phyloP scores from a whole-genome alignment of 1,140 invertebrate species.

The Drusus annulatus region DNA sequence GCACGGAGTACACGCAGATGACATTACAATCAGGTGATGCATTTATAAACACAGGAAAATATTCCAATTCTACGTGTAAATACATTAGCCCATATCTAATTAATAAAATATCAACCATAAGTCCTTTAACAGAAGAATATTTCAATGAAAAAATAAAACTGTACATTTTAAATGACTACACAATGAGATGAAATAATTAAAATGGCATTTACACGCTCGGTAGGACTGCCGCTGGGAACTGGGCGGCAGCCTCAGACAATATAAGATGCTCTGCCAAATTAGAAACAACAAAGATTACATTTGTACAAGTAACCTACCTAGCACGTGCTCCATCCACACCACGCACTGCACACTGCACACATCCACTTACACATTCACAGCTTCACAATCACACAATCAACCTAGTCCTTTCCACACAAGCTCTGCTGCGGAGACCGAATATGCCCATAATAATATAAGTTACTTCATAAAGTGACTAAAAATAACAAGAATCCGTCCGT shows the following conservation, averaged over 20 bases:
- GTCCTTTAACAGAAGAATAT: conserved; percentile 42
- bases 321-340: conserved; percentile 3
- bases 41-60: conserved; percentile 39
- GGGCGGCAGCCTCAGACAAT: not conserved
- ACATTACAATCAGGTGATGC: conserved; percentile 29
- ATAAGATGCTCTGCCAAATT: not conserved
- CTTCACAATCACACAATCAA: conserved; percentile 1
- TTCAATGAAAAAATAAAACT: conserved; percentile 48
- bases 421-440: not conserved
- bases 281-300: conserved; percentile 38
- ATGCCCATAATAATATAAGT: not conserved
- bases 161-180: conserved; percentile 47
- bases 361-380: conserved; percentile 24
- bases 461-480: too few relatives aligned
- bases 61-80: conserved; percentile 34
- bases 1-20: not conserved
- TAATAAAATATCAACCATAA: conserved; percentile 43
- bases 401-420: conserved; percentile 2
- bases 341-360: not conserved
- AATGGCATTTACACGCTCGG: not conserved
- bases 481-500: not conserved
- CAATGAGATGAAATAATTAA: conserved; percentile 41
- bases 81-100: conserved; percentile 43
- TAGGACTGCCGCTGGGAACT: not conserved
- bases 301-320: conserved; percentile 41